Evolutionary conservation across 2,888 invertebrate species (phyloP), one percentile per base, ranked within the genome.

Genomic region (Oscheius myriophilus): DNA sequence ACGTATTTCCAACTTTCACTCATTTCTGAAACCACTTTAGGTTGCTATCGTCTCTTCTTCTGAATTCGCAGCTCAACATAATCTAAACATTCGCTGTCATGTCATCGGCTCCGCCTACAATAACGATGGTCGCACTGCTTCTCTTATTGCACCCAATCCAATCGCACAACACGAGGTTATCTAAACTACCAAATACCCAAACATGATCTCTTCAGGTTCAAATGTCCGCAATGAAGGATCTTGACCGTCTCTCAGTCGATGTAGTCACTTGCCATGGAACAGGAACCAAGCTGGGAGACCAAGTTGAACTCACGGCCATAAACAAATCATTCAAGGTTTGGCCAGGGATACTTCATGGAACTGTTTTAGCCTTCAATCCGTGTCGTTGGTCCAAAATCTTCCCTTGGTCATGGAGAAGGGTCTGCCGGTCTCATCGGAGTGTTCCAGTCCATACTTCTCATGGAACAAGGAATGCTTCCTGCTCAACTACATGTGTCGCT

Each of bases 201-300:
- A 57, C 9, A 11, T 21, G 41, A 21, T 23, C 43, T 57, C 51
- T 58, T 18, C 39, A 72, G 68, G 68, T 67, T 0, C 73, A 70
- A 68, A 41, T 75, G 41, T 67, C 69, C 70, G 72, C 71, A 0
- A 55, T 74, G 26, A 64, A 53, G 18, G 67, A 63, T 26, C 64
- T 72, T n/a, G 67, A 71, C 25, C 14, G 18, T 2, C 23, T 63
- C 2, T 21, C 58, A 1, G 69, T 83, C 12, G 81, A 82, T 53
- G 64, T 80, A 9, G 75, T 87, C 0, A 84, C 86, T 26, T 82
- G 83, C 46, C 86, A 86, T 55, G 86, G 86, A 41, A 82, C 83
- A 11, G 84, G 82, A 14, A 84, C 84, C 4, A 69, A 70, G 55
- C 72, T 84, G 1, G 84, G 84, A 12, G 84, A 84, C 61, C 75